A percentile compares a stretch with the other conserved stretches of the same genome.
phyloP scores from a whole-genome alignment of 2,113 vertebrate species.

The Mastomys natalensis region DNA sequence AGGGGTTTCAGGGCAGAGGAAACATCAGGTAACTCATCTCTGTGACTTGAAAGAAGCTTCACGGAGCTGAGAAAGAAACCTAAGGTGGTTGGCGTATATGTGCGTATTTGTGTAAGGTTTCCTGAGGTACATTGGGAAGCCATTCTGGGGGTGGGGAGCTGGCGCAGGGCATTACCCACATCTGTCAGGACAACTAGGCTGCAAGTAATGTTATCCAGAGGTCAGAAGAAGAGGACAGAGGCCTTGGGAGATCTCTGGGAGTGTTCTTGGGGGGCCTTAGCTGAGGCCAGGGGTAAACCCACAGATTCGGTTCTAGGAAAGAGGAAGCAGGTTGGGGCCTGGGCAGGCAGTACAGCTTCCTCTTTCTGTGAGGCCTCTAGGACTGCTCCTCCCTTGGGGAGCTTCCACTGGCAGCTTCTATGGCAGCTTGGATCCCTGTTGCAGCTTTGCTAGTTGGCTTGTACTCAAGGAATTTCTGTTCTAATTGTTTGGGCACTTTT shows the following conservation, averaged over 20 bases:
- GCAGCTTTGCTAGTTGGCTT: not conserved
- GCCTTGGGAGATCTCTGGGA: not conserved
- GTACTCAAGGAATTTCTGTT: conserved; percentile 72
- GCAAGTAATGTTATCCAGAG: not conserved
- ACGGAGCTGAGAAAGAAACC: not conserved
- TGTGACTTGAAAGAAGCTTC: not conserved
- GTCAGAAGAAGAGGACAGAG: not conserved
- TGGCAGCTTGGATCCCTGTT: not conserved
- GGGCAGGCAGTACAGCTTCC: conserved; percentile 31
- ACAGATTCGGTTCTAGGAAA: conserved; percentile 57
- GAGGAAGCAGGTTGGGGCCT: conserved; percentile 55
- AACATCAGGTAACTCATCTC: not conserved
- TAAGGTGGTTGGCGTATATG: not conserved
- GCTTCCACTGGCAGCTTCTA: not conserved
- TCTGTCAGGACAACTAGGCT: not conserved
- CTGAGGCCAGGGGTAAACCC: not conserved
- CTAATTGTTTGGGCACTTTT: not conserved
- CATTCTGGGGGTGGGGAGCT: not conserved
- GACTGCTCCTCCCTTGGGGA: not conserved
- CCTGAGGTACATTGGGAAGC: accelerated
- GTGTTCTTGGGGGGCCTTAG: not conserved
- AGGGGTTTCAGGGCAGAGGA: conserved; percentile 44
- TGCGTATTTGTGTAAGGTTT: not conserved
- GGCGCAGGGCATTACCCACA: not conserved
- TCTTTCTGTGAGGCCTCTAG: conserved; percentile 48